Evolutionary conservation across 30 jellyfish, hydroid and myxozoan genomes (phyloP).

Genomic region (Cassiopea xamachana): DNA sequence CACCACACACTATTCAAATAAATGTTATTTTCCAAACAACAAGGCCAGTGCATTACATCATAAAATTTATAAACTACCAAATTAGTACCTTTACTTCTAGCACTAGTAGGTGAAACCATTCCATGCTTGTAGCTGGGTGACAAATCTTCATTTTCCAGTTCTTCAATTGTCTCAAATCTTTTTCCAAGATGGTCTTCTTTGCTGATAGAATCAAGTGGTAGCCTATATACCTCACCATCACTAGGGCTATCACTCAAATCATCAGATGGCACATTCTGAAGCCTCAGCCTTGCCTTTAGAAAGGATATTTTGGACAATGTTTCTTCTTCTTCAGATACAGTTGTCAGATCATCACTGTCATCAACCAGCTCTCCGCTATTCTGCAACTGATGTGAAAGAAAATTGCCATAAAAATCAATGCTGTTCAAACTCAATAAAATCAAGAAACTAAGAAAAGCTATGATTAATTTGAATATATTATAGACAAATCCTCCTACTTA

Average conservation of each 20-base stretch:
- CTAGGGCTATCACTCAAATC: conserved; percentile 66
- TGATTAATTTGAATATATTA: too few species aligned
- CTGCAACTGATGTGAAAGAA: conserved; percentile 15
- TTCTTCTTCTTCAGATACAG: conserved; percentile 69
- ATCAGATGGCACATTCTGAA: conserved; percentile 5
- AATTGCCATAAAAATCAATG: too few species aligned
- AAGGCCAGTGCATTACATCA: not conserved
- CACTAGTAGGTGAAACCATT: conserved; percentile 18
- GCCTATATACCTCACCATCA: conserved; percentile 56
- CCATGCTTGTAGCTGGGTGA: conserved; percentile 13
- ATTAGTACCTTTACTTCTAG: conserved; percentile 23
- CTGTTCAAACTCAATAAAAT: too few species aligned
- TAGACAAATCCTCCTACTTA: not conserved
- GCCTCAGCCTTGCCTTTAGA: not conserved
- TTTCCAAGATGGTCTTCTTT: not conserved
- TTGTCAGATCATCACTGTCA: conserved; percentile 74
- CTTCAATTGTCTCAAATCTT: conserved; percentile 64
- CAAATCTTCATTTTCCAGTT: conserved; percentile 31
- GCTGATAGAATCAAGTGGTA: conserved; percentile 31
- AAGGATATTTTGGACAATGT: conserved; percentile 11
- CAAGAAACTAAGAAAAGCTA: too few species aligned
- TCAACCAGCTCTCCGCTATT: not conserved
- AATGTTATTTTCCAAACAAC: too few species aligned
- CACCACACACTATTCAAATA: too few species aligned
- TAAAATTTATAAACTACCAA: not conserved